These are phyloP conservation scores for Monopterus albus DNA, from an alignment of 2,113 vertebrate species.

Conservation along the genomic window DNA sequence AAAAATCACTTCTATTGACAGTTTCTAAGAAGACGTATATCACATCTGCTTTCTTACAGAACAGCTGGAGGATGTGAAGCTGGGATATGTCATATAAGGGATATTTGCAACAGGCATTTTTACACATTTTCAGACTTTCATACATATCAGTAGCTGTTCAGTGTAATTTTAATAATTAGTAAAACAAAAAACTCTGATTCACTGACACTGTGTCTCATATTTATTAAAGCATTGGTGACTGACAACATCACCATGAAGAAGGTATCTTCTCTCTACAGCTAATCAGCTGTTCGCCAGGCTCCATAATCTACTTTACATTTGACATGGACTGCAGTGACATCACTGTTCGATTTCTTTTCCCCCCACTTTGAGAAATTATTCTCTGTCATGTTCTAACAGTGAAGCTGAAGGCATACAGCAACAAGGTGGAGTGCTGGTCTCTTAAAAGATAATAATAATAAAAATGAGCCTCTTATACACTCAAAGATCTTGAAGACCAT, in stretches of 20 bases:
- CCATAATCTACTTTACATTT: slow-evolving; percentile 10
- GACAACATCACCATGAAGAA: not conserved
- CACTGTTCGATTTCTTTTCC: slow-evolving; percentile 15
- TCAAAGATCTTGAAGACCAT: slow-evolving; percentile 51
- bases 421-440: slow-evolving; percentile 8
- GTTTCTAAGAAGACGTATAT: too few relatives aligned
- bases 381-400: not conserved
- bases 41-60: too few relatives aligned
- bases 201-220: not conserved
- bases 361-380: slow-evolving; percentile 9
- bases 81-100: too few relatives aligned
- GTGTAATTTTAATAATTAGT: too few relatives aligned
- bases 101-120: too few relatives aligned
- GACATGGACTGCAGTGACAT: slow-evolving; percentile 11
- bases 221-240: not conserved
- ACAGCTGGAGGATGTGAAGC: too few relatives aligned
- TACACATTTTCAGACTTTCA: too few relatives aligned
- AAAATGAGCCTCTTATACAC: slow-evolving; percentile 34
- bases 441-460: not conserved
- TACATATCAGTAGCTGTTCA: too few relatives aligned
- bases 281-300: slow-evolving; percentile 13
- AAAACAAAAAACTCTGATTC: too few relatives aligned
- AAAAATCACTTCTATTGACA: too few relatives aligned
- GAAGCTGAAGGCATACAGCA: slow-evolving; percentile 7
- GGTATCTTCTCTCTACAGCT: not conserved